Evolutionary conservation across 2,797 vertebrate species (phyloP).

Genomic region (Darevskia nairensis): DNA sequence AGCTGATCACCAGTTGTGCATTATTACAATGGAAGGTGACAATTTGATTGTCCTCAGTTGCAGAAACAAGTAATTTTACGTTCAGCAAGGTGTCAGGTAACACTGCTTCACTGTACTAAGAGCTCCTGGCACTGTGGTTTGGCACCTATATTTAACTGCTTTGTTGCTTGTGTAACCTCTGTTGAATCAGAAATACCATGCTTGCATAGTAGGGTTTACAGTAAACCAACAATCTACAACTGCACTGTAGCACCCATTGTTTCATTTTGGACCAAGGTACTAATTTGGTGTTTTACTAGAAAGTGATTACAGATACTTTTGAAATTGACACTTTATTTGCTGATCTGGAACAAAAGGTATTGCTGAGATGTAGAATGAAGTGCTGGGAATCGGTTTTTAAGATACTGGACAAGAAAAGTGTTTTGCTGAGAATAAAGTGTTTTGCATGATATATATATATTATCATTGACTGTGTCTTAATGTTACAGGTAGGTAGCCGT

Average conservation of each 20-base stretch:
- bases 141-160: constrained; percentile 88
- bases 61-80: constrained; percentile 89
- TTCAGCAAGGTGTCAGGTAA: constrained; percentile 93
- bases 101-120: constrained; percentile 88
- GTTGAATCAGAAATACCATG: constrained; percentile 78
- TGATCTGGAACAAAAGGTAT: constrained; percentile 37
- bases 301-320: constrained; percentile 58
- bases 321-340: constrained; percentile 57
- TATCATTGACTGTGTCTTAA: constrained; percentile 2
- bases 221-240: constrained; percentile 70
- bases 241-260: constrained; percentile 69
- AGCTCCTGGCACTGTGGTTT: constrained; percentile 88
- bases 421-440: neutral
- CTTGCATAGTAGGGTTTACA: constrained; percentile 72
- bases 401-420: constrained; percentile 3
- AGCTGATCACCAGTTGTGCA: constrained; percentile 80
- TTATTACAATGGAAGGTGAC: constrained; percentile 94
- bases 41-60: constrained; percentile 96
- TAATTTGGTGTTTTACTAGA: constrained; percentile 59
- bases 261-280: constrained; percentile 43
- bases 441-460: neutral
- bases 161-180: constrained; percentile 80
- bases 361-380: constrained; percentile 33
- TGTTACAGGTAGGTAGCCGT: too few relatives aligned
- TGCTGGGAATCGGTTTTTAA: constrained; percentile 35